Conservation (phyloP, 2,113 vertebrate genomes). For the Clupea harengus region DNA sequence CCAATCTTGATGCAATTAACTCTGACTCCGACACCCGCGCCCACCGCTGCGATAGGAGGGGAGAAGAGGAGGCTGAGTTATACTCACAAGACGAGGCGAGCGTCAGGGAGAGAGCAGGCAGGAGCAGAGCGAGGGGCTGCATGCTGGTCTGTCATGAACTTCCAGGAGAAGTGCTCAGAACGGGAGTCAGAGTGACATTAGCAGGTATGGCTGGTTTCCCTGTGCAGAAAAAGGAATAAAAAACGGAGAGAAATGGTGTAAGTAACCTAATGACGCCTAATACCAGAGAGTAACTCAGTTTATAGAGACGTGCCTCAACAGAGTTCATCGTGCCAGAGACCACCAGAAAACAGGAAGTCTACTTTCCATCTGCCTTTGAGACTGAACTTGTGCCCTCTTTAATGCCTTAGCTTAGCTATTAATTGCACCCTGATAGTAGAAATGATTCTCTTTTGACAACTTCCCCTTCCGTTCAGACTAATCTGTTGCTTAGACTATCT, state of each 20-base stretch:
- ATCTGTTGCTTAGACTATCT: not conserved
- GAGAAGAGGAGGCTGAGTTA: not conserved
- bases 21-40: not conserved
- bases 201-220: slow-evolving; percentile 60
- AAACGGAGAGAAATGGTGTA: slow-evolving; percentile 45
- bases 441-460: not conserved
- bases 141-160: slow-evolving; percentile 64
- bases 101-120: slow-evolving; percentile 60
- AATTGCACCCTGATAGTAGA: not conserved
- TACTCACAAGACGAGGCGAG: slow-evolving; percentile 59
- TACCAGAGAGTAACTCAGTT: not conserved
- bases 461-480: not conserved
- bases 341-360: not conserved
- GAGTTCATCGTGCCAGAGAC: not conserved
- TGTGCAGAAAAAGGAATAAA: slow-evolving; percentile 19
- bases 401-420: not conserved
- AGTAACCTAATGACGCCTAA: not conserved
- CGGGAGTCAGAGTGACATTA: slow-evolving; percentile 64
- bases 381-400: not conserved
- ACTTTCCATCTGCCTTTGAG: not conserved
- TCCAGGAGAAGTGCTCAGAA: slow-evolving; percentile 52
- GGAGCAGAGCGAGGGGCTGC: slow-evolving; percentile 57
- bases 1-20: slow-evolving; percentile 33
- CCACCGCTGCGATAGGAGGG: not conserved
- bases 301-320: not conserved